phyloP scores from a whole-genome alignment of 2,888 invertebrate genomes.

The Zygaena filipendulae region DNA sequence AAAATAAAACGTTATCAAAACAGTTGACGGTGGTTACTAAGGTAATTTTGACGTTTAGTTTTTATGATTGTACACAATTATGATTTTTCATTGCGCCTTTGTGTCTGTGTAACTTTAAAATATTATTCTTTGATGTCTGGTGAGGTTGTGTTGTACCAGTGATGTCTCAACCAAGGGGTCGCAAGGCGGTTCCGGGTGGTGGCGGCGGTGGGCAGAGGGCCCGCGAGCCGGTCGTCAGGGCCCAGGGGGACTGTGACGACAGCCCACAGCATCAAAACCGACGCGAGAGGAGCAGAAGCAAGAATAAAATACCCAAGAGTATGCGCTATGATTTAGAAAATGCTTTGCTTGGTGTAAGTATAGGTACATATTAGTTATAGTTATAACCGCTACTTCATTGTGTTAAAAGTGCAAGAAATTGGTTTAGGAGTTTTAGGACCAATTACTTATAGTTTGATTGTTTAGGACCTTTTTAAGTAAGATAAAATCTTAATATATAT shows the following conservation, averaged over 20 bases:
- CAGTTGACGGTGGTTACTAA: too few species aligned
- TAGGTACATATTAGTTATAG: conserved; percentile 7
- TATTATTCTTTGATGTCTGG: too few species aligned
- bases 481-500: too few species aligned
- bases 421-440: too few species aligned
- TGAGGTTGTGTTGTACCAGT: too few species aligned
- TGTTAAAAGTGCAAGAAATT: too few species aligned
- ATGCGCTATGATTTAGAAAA: conserved; percentile 51
- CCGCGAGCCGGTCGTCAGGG: conserved; percentile 14
- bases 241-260: conserved; percentile 17
- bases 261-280: conserved; percentile 4
- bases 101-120: too few species aligned
- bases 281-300: conserved; percentile 26
- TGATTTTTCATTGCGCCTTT: too few species aligned
- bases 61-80: conserved; percentile 8
- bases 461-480: too few species aligned
- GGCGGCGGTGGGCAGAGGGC: conserved; percentile 6
- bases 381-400: conserved; percentile 5
- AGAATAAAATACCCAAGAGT: conserved; percentile 38
- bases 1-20: too few species aligned
- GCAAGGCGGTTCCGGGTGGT: conserved; percentile 19
- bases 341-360: conserved; percentile 48
- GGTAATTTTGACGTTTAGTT: too few species aligned
- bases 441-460: too few species aligned
- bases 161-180: conserved; percentile 30